phyloP scores from a whole-genome alignment of 2,888 invertebrate species.

The Chrysomela aeneicollis region DNA sequence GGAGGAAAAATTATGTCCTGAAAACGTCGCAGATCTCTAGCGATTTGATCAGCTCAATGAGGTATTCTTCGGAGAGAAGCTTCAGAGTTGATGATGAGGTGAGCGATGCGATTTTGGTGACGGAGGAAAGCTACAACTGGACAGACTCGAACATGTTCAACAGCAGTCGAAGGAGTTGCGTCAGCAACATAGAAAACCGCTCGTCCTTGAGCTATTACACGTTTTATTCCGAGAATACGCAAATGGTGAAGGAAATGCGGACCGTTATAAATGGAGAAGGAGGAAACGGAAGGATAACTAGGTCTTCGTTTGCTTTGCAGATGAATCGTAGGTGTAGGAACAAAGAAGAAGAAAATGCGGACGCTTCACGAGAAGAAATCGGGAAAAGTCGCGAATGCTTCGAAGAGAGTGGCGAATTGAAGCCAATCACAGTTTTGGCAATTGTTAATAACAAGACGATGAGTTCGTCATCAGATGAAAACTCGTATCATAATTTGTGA shows the following conservation, averaged over 20 bases:
- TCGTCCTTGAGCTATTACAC: conserved; percentile 7
- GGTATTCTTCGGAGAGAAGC: background rate
- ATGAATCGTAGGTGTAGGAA: conserved; percentile 16
- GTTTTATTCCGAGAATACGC: background rate
- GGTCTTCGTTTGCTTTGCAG: conserved; percentile 18
- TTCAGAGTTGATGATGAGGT: background rate
- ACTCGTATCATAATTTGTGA: background rate
- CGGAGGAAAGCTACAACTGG: conserved; percentile 6
- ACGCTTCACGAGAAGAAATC: conserved; percentile 38
- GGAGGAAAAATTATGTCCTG: background rate
- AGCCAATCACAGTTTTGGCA: background rate
- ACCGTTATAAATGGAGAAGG: conserved; percentile 8
- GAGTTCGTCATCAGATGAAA: background rate
- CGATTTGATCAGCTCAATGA: background rate
- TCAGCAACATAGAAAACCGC: background rate
- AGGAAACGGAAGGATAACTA: conserved; percentile 7
- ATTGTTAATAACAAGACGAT: background rate
- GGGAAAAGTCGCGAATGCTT: background rate
- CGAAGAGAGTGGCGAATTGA: background rate
- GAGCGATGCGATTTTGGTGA: background rate
- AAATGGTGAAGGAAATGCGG: conserved; percentile 18
- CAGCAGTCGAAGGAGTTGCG: background rate
- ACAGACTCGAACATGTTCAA: background rate
- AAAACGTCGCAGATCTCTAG: background rate
- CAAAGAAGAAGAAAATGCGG: conserved; percentile 14